A percentile compares a stretch with the other conserved stretches of the same genome.
phyloP scores from a whole-genome alignment of 23 tunicate species.

The Aplidium turbinatum region DNA sequence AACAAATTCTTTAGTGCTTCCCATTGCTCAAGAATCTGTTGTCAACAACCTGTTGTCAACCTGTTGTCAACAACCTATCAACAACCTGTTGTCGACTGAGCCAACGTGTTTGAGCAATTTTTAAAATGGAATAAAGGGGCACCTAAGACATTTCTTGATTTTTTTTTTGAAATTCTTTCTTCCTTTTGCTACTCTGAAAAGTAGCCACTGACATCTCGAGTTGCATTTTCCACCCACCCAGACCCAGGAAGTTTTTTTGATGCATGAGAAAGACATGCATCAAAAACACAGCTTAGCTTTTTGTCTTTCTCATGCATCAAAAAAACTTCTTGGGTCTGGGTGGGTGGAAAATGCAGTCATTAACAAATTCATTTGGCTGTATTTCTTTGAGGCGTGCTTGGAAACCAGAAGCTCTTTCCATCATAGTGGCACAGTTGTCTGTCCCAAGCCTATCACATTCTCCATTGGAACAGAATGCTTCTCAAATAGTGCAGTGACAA shows the following conservation, averaged over 20 bases:
- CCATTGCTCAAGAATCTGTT: slow-evolving; percentile 11
- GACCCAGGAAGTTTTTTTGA: not conserved
- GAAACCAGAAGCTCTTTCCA: slow-evolving; percentile 9
- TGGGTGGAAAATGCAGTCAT: slow-evolving; percentile 1
- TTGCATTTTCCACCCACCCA: not conserved
- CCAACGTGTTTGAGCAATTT: not conserved
- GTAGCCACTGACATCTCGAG: not conserved
- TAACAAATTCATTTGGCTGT: not conserved
- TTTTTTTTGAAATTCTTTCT: slow-evolving; percentile 4
- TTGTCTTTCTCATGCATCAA: too few species aligned
- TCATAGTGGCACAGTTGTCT: slow-evolving; percentile 7
- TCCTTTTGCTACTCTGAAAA: not conserved
- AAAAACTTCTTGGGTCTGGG: too few species aligned
- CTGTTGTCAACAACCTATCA: too few species aligned
- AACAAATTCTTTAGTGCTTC: too few species aligned
- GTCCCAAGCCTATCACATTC: slow-evolving; percentile 4
- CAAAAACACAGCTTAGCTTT: too few species aligned
- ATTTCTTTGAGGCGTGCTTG: slow-evolving; percentile 5
- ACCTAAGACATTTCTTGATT: not conserved
- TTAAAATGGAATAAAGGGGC: slow-evolving; percentile 6
- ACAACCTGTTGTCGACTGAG: slow-evolving; percentile 2
- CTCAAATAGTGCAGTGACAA: not conserved
- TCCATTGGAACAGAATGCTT: slow-evolving; percentile 1
- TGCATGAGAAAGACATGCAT: slow-evolving; percentile 1
- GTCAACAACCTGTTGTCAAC: too few species aligned